phyloP scores from a whole-genome alignment of 2,888 invertebrate genomes.

The Amblyjoppa proteus region DNA sequence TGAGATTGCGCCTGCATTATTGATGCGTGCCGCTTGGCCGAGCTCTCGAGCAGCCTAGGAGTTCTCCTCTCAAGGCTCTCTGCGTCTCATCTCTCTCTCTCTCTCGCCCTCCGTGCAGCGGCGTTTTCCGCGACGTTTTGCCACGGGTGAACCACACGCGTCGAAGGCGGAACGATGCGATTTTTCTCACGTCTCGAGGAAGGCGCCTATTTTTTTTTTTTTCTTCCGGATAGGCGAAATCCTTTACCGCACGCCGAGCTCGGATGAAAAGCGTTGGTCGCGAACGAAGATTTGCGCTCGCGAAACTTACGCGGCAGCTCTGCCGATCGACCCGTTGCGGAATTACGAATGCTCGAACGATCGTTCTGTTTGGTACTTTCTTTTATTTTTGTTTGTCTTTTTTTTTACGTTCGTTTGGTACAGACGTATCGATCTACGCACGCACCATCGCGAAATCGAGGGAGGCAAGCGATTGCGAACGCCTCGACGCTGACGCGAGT shows the following conservation, averaged over 20 bases:
- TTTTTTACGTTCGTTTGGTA: constrained; percentile 12
- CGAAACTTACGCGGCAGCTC: not conserved
- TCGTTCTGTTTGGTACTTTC: not conserved
- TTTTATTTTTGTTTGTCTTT: constrained; percentile 9
- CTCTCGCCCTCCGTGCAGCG: constrained; percentile 25
- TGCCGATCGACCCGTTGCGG: not conserved
- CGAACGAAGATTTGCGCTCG: not conserved
- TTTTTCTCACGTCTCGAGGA: constrained; percentile 73
- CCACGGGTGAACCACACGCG: constrained; percentile 66
- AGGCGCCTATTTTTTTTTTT: not conserved
- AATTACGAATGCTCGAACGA: not conserved
- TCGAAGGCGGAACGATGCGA: constrained; percentile 73
- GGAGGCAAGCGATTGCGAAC: constrained; percentile 18
- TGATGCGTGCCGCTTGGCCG: constrained; percentile 74
- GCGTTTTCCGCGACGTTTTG: constrained; percentile 26
- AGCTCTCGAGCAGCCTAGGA: constrained; percentile 57
- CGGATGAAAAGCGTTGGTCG: not conserved
- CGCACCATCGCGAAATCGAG: constrained; percentile 4
- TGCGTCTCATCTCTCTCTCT: not conserved
- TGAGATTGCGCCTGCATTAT: constrained; percentile 83
- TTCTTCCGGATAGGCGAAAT: not conserved
- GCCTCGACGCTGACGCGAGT: constrained; percentile 59
- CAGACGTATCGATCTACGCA: constrained; percentile 39
- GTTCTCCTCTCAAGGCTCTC: constrained; percentile 72
- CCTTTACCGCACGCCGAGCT: not conserved